phyloP scores from a whole-genome alignment of 2,888 invertebrate genomes.

The Caenorhabditis drosophilae region DNA sequence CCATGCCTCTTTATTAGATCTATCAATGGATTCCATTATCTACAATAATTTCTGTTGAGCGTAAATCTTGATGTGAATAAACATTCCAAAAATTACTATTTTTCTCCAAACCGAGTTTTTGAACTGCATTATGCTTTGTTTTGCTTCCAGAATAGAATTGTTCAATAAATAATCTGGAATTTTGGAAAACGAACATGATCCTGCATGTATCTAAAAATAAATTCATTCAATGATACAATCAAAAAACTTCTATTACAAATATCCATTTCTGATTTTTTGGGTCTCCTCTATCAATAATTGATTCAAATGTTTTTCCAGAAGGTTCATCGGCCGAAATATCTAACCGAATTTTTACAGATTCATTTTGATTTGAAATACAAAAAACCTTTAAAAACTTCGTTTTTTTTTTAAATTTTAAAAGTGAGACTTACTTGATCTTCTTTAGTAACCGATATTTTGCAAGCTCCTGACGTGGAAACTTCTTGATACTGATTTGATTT shows the following conservation, averaged over 20 bases:
- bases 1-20: constrained; percentile 26
- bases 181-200: constrained; percentile 5
- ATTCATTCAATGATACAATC: no score
- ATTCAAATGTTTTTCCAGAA: constrained; percentile 32
- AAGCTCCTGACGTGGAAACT: constrained; percentile 23
- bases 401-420: neutral
- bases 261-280: constrained; percentile 29
- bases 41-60: constrained; percentile 12
- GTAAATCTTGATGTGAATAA: neutral
- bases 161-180: constrained; percentile 26
- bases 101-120: constrained; percentile 38
- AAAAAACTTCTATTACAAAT: no score
- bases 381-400: constrained; percentile 15
- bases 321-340: constrained; percentile 30
- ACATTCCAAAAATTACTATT: constrained; percentile 11
- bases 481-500: constrained; percentile 6
- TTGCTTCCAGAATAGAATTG: constrained; percentile 8
- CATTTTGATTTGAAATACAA: constrained; percentile 13
- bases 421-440: constrained; percentile 21
- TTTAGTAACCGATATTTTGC: constrained; percentile 16
- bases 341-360: constrained; percentile 20
- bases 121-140: constrained; percentile 17
- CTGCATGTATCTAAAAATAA: constrained; percentile 15
- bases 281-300: constrained; percentile 30
- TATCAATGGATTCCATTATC: constrained; percentile 29